Conservation (phyloP, 2,888 invertebrate species). For the Adelognathus sp. region DNA sequence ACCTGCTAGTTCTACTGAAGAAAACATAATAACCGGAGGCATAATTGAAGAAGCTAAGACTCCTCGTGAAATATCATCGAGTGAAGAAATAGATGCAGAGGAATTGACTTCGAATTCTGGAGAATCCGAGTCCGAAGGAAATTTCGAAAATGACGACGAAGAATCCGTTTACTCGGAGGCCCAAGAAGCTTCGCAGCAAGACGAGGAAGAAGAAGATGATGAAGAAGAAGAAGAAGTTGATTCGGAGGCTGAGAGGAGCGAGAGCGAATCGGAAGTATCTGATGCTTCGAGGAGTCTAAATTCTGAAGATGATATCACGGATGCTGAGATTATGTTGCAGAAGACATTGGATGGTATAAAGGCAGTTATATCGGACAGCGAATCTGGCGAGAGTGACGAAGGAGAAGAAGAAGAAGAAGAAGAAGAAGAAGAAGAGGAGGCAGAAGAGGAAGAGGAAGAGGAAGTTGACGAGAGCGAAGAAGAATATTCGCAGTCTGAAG, state of each 20-base stretch:
- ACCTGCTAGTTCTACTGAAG: constrained; percentile 17
- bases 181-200: constrained; percentile 63
- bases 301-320: constrained; percentile 69
- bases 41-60: constrained; percentile 56
- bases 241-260: constrained; percentile 38
- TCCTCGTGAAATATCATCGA: constrained; percentile 25
- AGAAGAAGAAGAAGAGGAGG: constrained; percentile 63
- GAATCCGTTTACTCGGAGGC: constrained; percentile 79
- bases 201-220: constrained; percentile 31
- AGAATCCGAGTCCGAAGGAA: constrained; percentile 42
- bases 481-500: constrained; percentile 33
- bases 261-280: constrained; percentile 34
- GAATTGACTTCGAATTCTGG: constrained; percentile 60
- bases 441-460: constrained; percentile 64
- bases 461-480: constrained; percentile 26
- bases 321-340: constrained; percentile 74
- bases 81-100: constrained; percentile 39
- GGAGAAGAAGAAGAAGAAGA: constrained; percentile 48
- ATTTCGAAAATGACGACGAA: constrained; percentile 80
- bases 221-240: constrained; percentile 21
- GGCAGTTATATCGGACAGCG: constrained; percentile 76
- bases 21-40: constrained; percentile 75
- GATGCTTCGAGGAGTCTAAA: constrained; percentile 33
- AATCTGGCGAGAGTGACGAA: constrained; percentile 65
- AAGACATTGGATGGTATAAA: constrained; percentile 77